Base-by-base conservation (phyloP, 1,140 invertebrate genomes). In the Cephus cinctus region DNA sequence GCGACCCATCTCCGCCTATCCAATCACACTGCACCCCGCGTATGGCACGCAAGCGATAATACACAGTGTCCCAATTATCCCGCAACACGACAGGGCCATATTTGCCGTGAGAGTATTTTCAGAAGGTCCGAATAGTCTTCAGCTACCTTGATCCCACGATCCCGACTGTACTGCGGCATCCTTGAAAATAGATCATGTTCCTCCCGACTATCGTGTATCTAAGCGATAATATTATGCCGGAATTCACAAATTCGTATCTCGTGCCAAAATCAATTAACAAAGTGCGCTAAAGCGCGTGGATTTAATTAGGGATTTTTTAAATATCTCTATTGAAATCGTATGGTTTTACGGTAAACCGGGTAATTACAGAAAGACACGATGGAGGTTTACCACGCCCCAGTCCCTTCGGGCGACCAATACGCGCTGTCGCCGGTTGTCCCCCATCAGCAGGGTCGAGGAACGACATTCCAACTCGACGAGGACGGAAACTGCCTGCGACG, bases 1-100 rank as follows among this genome's bases (percentile, higher is more conserved):
- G 72, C 73, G 73, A 73, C 72, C 72, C 72, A 76, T 75, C 73
- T 74, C 71, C 73, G 73, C 69, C 71, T 74, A 74, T 74, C 72
- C 72, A 76, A 76, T 76, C 71, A 73, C 65, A 71, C 69, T 50
- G 59, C 56, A 59, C 61, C 57, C 61, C 55, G 61, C 56, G 49
- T 67, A 66, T 65, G 56, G 61, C 63, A 68, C 63, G 63, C 62
- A 66, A 62, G 49, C 64, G 59, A 66, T 68, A 67, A 67, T 65
- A 65, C 65, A 66, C 58, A 56, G 58, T 64, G 63, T 69, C 65
- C 69, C 64, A 71, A 71, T 71, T 69, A 71, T 71, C 65, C 58
- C 48, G 51, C 62, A 63, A 71, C 69, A 71, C 67, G 68, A 65
- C 62, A 63, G 47, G 50, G 47, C 30, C 42, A 39, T 38, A 35